Percentiles rank a stretch among this genome's conserved stretches.
Evolutionary conservation across 2,797 vertebrate genomes (phyloP).

Genomic region (Miichthys miiuy): DNA sequence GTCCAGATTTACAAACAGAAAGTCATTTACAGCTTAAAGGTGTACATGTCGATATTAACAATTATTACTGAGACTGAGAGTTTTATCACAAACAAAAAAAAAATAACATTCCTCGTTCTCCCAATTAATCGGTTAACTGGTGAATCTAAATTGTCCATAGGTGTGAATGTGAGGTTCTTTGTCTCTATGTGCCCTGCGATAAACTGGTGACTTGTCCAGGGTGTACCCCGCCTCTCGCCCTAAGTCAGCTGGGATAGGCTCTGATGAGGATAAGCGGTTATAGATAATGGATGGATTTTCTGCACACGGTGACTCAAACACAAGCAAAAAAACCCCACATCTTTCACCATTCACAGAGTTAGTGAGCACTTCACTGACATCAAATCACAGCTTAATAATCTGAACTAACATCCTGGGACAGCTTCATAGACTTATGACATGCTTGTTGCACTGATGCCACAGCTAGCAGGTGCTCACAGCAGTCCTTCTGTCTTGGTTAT

Average conservation of each 20-base stretch:
- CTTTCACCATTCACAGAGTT: background rate
- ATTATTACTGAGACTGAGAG: background rate
- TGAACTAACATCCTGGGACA: background rate
- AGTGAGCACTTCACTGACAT: background rate
- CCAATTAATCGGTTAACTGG: no score
- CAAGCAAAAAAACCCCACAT: background rate
- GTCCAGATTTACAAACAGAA: background rate
- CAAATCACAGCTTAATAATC: conserved; percentile 1
- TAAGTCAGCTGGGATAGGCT: no score
- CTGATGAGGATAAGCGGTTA: no score
- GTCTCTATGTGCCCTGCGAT: no score
- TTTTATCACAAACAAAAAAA: background rate
- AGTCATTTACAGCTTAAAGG: background rate
- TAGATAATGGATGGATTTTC: background rate
- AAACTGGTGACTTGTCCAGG: no score
- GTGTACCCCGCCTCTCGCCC: no score
- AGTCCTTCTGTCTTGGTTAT: background rate
- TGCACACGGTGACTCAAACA: background rate
- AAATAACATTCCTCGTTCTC: no score
- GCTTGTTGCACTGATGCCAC: background rate
- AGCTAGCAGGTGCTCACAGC: background rate
- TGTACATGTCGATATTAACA: background rate
- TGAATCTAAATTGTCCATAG: no score
- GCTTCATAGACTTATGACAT: background rate
- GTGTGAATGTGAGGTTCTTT: no score